A percentile compares a stretch with the other conserved stretches of the same genome.
Evolutionary conservation across 2,888 invertebrate species (phyloP).

Genomic region (Zele albiditarsus): DNA sequence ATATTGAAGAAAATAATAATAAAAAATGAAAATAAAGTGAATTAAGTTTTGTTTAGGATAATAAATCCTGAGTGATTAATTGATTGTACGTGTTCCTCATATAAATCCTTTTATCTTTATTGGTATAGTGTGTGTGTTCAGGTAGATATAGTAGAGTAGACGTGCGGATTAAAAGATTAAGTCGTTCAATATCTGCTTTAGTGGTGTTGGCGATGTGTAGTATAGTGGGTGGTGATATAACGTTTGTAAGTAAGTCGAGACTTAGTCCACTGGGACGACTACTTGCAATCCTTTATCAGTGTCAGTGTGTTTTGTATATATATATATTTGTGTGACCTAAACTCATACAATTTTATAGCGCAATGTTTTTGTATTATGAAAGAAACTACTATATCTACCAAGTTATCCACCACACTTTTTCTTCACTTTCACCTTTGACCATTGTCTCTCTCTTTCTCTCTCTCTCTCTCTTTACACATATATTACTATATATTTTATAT

Average conservation of each 20-base stretch:
- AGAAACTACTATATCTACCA: constrained; percentile 55
- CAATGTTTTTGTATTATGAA: constrained; percentile 60
- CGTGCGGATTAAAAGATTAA: constrained; percentile 64
- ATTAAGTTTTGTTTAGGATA: constrained; percentile 25
- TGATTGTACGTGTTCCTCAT: constrained; percentile 43
- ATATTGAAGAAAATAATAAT: neutral
- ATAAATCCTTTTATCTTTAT: constrained; percentile 43
- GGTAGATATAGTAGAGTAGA: constrained; percentile 18
- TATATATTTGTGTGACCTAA: neutral
- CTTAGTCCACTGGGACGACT: constrained; percentile 58
- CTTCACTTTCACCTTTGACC: constrained; percentile 4
- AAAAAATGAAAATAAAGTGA: neutral
- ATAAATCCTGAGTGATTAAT: constrained; percentile 38
- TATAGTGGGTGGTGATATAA: constrained; percentile 18
- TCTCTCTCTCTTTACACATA: no score
- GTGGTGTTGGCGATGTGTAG: constrained; percentile 19
- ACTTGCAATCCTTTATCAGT: constrained; percentile 64
- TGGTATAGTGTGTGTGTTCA: constrained; percentile 42
- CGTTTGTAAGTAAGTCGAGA: constrained; percentile 49
- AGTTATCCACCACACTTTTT: constrained; percentile 44
- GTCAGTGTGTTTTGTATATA: constrained; percentile 45
- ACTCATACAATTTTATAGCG: neutral
- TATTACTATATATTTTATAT: constrained; percentile 11
- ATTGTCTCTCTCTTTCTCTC: no score
- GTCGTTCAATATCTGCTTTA: constrained; percentile 58